phyloP scores from a whole-genome alignment of 2,888 invertebrate species.

The Pammene fasciana region DNA sequence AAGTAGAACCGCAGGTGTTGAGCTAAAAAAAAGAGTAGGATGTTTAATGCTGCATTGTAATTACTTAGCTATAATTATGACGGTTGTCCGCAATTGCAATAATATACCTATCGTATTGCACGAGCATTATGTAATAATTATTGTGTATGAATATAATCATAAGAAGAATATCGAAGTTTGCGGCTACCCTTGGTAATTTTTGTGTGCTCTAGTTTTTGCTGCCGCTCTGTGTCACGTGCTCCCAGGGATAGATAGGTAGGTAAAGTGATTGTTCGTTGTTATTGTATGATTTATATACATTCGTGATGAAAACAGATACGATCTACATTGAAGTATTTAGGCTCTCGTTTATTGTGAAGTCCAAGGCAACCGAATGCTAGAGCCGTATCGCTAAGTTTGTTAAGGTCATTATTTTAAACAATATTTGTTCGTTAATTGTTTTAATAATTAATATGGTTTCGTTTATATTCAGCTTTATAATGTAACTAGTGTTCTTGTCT shows the following conservation, averaged over 20 bases:
- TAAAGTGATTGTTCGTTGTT: slow-evolving; percentile 4
- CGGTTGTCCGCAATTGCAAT: neutral
- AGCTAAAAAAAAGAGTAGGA: neutral
- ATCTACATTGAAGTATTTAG: no score
- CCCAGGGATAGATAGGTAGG: neutral
- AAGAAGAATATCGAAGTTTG: neutral
- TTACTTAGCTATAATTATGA: neutral
- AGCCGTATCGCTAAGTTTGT: slow-evolving; percentile 25
- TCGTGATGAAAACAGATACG: slow-evolving; percentile 29
- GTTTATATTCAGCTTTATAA: neutral
- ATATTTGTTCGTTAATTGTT: slow-evolving; percentile 25
- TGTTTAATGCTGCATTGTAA: slow-evolving; percentile 40
- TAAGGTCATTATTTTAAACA: slow-evolving; percentile 32
- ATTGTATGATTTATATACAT: neutral
- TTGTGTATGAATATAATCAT: neutral
- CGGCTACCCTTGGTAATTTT: neutral
- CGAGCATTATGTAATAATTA: neutral
- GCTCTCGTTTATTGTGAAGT: slow-evolving; percentile 26
- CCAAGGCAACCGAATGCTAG: slow-evolving; percentile 26
- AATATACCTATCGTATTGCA: neutral
- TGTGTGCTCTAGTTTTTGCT: no score
- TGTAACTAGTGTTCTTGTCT: neutral
- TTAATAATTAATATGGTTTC: neutral
- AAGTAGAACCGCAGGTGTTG: slow-evolving; percentile 15
- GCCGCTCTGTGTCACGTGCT: no score